These are phyloP conservation scores for Podilymbus podiceps DNA, from an alignment of 2,113 vertebrate species.

Conservation along the genomic window DNA sequence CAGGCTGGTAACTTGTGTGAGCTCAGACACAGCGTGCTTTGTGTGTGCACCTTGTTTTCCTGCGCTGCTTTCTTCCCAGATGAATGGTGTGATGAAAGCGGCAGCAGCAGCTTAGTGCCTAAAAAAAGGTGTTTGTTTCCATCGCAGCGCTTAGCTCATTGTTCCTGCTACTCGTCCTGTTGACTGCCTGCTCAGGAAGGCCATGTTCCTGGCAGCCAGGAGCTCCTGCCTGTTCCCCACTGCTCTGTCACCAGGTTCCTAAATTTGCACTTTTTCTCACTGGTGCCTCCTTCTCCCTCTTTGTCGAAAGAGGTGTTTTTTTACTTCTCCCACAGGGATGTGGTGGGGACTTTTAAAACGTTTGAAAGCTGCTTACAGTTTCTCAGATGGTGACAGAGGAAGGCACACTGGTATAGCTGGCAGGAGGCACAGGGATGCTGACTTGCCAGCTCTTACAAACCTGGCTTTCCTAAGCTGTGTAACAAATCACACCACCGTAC, in stretches of 20 bases:
- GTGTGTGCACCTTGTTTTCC: background rate
- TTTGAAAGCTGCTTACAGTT: background rate
- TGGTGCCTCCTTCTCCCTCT: background rate
- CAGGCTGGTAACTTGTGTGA: background rate
- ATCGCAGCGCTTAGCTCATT: slow-evolving; percentile 17
- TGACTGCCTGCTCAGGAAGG: slow-evolving; percentile 48
- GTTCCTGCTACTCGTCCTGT: slow-evolving; percentile 48
- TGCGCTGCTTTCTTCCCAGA: background rate
- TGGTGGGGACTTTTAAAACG: background rate
- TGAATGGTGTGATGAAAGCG: slow-evolving; percentile 37
- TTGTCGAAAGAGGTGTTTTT: background rate
- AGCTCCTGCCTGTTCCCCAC: background rate
- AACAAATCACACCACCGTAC: background rate
- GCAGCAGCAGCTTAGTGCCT: background rate
- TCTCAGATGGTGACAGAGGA: background rate
- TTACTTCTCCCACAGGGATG: background rate
- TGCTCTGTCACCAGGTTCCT: background rate
- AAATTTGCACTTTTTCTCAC: background rate
- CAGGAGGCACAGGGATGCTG: background rate
- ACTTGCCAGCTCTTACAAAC: background rate
- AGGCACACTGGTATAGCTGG: background rate
- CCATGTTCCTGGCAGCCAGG: background rate
- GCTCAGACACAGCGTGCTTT: background rate
- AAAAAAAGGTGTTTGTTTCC: slow-evolving; percentile 59
- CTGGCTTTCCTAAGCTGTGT: background rate